Conservation (phyloP, 2,113 vertebrate genomes). For the Pseudorectes ferrugineus region DNA sequence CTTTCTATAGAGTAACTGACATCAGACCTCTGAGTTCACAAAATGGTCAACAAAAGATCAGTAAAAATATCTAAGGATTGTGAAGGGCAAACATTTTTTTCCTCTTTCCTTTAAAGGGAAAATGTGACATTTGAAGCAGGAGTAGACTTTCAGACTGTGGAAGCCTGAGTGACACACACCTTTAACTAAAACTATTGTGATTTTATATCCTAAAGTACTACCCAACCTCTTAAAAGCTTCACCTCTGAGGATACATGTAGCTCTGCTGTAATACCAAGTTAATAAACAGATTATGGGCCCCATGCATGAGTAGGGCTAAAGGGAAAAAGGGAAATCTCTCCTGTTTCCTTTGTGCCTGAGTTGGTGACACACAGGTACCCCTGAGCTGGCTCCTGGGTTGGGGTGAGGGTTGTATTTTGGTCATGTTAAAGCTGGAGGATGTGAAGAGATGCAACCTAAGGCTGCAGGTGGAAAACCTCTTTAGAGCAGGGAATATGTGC, state of each 20-base stretch:
- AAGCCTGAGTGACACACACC: background rate
- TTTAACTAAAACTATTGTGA: background rate
- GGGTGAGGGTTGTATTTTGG: background rate
- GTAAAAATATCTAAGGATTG: conserved; percentile 47
- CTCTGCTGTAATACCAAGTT: background rate
- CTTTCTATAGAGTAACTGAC: conserved; percentile 56
- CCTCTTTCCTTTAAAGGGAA: conserved; percentile 33
- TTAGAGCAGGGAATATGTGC: background rate
- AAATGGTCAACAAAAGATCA: conserved; percentile 55
- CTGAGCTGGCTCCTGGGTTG: background rate
- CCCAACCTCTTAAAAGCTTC: background rate
- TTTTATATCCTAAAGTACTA: background rate
- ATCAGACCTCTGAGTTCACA: conserved; percentile 54
- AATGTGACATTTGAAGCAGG: background rate
- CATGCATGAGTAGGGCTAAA: background rate
- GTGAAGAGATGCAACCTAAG: background rate
- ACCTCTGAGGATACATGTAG: accelerated
- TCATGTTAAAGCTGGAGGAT: background rate
- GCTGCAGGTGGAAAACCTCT: background rate
- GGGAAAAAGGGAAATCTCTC: background rate
- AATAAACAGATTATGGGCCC: background rate
- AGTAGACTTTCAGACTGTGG: background rate
- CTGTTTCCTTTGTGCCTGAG: background rate
- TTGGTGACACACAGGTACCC: background rate
- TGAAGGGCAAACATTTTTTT: background rate